Base-by-base conservation (phyloP, 2,888 invertebrate genomes). In the Chromoteleia sp. region DNA sequence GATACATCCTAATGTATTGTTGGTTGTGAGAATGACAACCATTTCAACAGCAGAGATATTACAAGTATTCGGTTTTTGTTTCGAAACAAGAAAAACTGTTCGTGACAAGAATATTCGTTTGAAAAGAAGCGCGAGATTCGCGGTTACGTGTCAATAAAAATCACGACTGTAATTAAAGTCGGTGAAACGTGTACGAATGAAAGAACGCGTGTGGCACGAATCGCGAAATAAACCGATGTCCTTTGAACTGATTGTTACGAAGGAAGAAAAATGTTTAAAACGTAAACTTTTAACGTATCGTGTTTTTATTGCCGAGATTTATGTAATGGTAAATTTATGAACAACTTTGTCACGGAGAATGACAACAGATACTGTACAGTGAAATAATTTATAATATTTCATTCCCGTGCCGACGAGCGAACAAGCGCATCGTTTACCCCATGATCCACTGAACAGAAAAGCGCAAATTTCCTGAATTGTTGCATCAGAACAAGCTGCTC, bases 371-470 rank as follows among this genome's bases (percentile, higher is more conserved):
- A 73, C 52, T 43, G 52, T 12, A 8, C 25, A 14, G 41, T 10
- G 52, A 65, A 79, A 73, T 73, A 79, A 79, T 58, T 79, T 73
- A 73, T 67, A 79, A 79, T 79, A 67, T 79, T 79, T 79, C 78
- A 79, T 79, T 58, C 59, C n/a, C 52, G 48, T 36, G 59, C 10
- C 59, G 67, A 67, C 77, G 73, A 65, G 59, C 36, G 73, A 67
- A 79, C 78, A 58, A 70, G 59, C 73, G 8, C 58, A 59, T 59
- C 71, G 59, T 79, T 79, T 79, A 59, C 50, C 41, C 67, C 30
- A 73, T 71, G 77, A 70, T 77, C 68, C 71, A 71, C 36, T 78
- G 70, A 65, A 71, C 71, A 71, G 71, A 71, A 78, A 78, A 78
- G 77, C 71, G 41, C 54, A 59, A 58, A 73, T 73, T 79, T 79